Evolutionary conservation across 2,113 vertebrate genomes (phyloP), one percentile per base, ranked within the genome.

Genomic region (Chelonoidis abingdonii): DNA sequence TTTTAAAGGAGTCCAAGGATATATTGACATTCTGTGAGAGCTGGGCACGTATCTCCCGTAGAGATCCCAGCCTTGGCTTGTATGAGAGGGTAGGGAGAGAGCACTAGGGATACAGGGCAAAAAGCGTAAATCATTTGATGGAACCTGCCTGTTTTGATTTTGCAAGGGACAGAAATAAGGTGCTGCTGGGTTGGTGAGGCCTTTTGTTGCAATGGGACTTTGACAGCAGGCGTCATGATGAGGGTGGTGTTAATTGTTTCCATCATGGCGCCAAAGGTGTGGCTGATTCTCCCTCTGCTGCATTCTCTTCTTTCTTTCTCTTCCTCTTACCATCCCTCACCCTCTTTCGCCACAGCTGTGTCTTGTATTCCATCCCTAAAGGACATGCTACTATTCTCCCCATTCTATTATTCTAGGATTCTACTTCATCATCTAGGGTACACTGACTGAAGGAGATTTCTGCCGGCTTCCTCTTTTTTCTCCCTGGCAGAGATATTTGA

Each of bases 111-210:
- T 29, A 25, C 27, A 62, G 56, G 81, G 14, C 17, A 62, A 44
- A 87, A 35, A 47, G 3, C 4, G 3, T 2, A 4, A 84, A 0
- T 13, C 0, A 4, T 87, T 82, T 56, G 25, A 52, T 52, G 53
- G 22, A 24, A 14, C 35, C n/a, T 10, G 56, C 59, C 25, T 24
- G 6, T 59, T 89, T 80, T 0, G 2, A 4, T 13, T 91, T 94
- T 84, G 19, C 52, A 81, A 41, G 31, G 13, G 5, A 52, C 21
- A 80, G 21, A 62, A 93, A 53, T 2, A 76, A 19, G 65, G 2
- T 2, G 0, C 1, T 83, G 21, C 0, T 1, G 5, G 19, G 1
- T 1, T 0, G 0, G 50, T 72, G 41, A 12, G 0, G 24, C 8
- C 3, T 17, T 22, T 79, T 38, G 12, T 38, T 89, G 27, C 12